phyloP scores from a whole-genome alignment of 2,797 vertebrate species.

The Myripristis jacobus region DNA sequence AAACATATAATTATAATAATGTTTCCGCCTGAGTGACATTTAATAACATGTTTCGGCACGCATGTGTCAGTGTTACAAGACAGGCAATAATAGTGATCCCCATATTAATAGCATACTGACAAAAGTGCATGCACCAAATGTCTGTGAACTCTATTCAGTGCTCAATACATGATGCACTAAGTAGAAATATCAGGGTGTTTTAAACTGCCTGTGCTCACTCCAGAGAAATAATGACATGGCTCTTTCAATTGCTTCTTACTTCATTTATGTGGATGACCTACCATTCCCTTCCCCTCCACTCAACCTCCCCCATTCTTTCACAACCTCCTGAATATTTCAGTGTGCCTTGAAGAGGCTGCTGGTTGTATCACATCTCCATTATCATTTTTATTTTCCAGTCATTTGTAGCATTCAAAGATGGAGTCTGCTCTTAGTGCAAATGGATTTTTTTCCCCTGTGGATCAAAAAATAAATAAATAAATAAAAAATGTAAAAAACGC shows the following conservation, averaged over 20 bases:
- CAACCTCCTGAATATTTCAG: slow-evolving; percentile 47
- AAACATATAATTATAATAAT: slow-evolving; percentile 14
- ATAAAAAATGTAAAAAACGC: too few relatives aligned
- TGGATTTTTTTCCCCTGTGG: not conserved
- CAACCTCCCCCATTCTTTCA: slow-evolving; percentile 13
- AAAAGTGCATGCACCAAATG: slow-evolving; percentile 35
- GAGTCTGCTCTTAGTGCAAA: slow-evolving; percentile 15
- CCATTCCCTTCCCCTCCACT: not conserved
- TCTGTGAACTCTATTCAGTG: slow-evolving; percentile 24
- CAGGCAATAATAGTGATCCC: slow-evolving; percentile 27
- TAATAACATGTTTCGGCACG: slow-evolving; percentile 22
- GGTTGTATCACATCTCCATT: slow-evolving; percentile 38
- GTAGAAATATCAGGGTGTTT: not conserved
- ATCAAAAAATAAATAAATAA: slow-evolving; percentile 18
- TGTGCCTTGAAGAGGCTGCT: slow-evolving; percentile 31
- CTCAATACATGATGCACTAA: slow-evolving; percentile 14
- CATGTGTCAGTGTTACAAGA: slow-evolving; percentile 6
- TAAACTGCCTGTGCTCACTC: slow-evolving; percentile 7
- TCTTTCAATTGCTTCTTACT: slow-evolving; percentile 11
- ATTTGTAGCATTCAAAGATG: slow-evolving; percentile 39
- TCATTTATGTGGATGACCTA: slow-evolving; percentile 20
- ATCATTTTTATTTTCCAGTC: slow-evolving; percentile 36
- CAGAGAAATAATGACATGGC: slow-evolving; percentile 29
- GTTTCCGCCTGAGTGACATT: not conserved
- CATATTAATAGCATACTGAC: slow-evolving; percentile 23